Base-by-base conservation (phyloP, 1,140 invertebrate species). In the Gonioctena quinquepunctata region DNA sequence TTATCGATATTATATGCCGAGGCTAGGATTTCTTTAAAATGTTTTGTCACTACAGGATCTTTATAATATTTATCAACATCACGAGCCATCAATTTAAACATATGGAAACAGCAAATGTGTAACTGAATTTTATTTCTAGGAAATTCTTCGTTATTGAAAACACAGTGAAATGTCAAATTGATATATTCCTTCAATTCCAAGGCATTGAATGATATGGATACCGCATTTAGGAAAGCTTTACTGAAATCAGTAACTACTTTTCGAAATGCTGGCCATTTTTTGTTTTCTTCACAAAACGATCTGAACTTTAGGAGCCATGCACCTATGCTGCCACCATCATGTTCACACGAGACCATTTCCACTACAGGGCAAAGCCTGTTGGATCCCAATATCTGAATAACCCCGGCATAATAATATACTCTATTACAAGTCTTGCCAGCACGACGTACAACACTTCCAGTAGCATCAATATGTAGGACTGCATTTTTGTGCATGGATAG, bases 391-490 rank as follows among this genome's bases (percentile, higher is more conserved):
- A 26, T 65, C 49, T 26, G 23, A n/a, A 56, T 28, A 5, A 52
- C 48, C 5, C 63, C 49, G 25, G 49, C 63, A 26, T 66, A 66
- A 66, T 52, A 52, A 66, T 52, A 52, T 22, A 66, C 48, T 25
- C 19, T 66, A 6, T 66, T 66, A 1, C 25, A 22, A 3, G 8
- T 50, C 13, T 66, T 66, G 16, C 13, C 5, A 18, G 63, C 22
- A 23, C 28, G 18, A 13, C 42, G 18, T 25, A 66, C 25, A 22
- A 66, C 25, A 18, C 18, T 52, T 21, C 48, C 63, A 23, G 63
- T 66, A 23, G 63, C 63, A 66, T 66, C 63, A 54, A 66, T 8
- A 23, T 66, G 63, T 50, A 66, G 8, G 19, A 21, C 21, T 54
- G 21, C 19, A 3, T 11, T 18, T 21, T 52, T 16, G 7, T 1